Evolutionary conservation across 2,113 vertebrate genomes (phyloP).

Genomic region (Fulmarus glacialis): DNA sequence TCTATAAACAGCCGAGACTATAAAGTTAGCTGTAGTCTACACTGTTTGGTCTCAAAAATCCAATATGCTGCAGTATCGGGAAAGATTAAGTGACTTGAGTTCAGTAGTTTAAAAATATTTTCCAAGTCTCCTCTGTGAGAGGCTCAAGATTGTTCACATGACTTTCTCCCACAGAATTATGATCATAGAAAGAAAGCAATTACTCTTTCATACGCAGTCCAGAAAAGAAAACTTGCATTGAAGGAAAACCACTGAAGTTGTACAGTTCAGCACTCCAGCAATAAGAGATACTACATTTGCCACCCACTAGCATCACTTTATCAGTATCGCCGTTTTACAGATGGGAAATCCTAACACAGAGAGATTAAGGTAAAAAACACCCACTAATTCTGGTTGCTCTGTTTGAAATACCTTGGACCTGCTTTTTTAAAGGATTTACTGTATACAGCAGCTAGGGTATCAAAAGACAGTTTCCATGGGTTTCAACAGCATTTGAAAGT

Average conservation of each 20-base stretch:
- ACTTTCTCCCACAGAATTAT: conserved; percentile 27
- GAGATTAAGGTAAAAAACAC: not conserved
- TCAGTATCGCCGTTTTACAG: not conserved
- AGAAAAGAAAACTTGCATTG: conserved; percentile 4
- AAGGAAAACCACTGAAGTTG: conserved; percentile 17
- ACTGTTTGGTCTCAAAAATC: conserved; percentile 42
- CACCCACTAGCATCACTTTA: not conserved
- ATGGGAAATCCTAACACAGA: not conserved
- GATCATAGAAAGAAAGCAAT: conserved; percentile 15
- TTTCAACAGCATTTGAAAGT: not conserved
- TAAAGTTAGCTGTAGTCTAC: not conserved
- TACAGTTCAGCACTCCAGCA: not conserved
- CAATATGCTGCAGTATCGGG: not conserved
- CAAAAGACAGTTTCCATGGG: conserved; percentile 1
- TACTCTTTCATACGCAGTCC: not conserved
- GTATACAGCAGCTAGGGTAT: not conserved
- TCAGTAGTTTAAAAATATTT: conserved; percentile 60
- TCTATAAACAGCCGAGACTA: not conserved
- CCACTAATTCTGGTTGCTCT: not conserved
- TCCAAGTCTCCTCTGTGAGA: not conserved
- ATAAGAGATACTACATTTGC: not conserved
- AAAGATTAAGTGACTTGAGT: conserved; percentile 44
- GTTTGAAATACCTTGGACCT: not conserved
- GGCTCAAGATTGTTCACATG: not conserved
- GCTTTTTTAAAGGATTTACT: not conserved